These are phyloP conservation scores for Eugnorisma glareosa DNA, from an alignment of 2,888 invertebrate genomes.

Conservation along the genomic window DNA sequence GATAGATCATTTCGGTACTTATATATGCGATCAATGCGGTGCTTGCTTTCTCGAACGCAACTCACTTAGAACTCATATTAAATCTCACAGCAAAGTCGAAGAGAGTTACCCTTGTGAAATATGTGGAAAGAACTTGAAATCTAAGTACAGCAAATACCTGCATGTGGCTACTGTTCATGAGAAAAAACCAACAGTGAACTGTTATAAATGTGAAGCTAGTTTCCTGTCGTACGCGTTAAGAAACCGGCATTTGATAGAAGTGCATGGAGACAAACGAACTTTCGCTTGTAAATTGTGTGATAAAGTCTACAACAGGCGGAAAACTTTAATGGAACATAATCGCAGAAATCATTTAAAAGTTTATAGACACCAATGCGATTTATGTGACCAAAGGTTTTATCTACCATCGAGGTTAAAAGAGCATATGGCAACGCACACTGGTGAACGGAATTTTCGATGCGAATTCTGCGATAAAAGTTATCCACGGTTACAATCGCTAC, in stretches of 20 bases:
- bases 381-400: constrained; percentile 86
- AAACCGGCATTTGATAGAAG: constrained; percentile 83
- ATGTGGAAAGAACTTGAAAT: constrained; percentile 86
- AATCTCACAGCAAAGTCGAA: constrained; percentile 84
- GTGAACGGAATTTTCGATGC: constrained; percentile 89
- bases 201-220: constrained; percentile 84
- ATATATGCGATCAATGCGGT: constrained; percentile 84
- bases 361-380: constrained; percentile 83
- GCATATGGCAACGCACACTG: constrained; percentile 89
- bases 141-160: constrained; percentile 81
- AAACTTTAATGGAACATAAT: constrained; percentile 84
- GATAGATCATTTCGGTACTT: constrained; percentile 85
- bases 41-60: constrained; percentile 87
- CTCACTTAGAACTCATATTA: constrained; percentile 85
- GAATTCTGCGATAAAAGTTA: constrained; percentile 91
- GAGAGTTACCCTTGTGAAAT: constrained; percentile 87
- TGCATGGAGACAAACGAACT: constrained; percentile 83
- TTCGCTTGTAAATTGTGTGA: constrained; percentile 85
- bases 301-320: constrained; percentile 83
- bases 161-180: constrained; percentile 85
- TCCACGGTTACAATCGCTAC: constrained; percentile 89
- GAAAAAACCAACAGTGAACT: constrained; percentile 84
- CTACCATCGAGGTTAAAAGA: constrained; percentile 84
- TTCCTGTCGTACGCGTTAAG: constrained; percentile 83
- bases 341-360: constrained; percentile 83